Evolutionary conservation across 2,113 vertebrate genomes (phyloP), one percentile per base, ranked within the genome.

Genomic region (Odocoileus virginianus): DNA sequence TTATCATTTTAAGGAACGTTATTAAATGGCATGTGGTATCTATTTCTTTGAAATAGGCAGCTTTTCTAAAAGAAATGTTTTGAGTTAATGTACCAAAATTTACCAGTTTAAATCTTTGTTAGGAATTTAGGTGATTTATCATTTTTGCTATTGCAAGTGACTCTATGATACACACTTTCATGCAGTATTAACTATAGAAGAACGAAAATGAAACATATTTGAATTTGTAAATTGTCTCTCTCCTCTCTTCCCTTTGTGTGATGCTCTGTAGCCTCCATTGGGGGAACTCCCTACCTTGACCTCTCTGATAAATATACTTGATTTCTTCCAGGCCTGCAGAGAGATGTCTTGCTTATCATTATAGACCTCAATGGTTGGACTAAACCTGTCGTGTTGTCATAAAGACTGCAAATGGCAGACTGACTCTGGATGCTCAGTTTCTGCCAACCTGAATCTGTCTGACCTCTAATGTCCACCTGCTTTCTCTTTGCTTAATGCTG

Each of bases 181-280:
- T 86, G 6, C 27, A n/a, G 8, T 52, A 11, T 57, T 67, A 61
- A 82, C 67, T 93, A 43, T 47, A 47, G 92, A 95, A 96, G 27
- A 98, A 96, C 96, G 97, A 96, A 98, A 98, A 94, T 87, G 93
- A 89, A 89, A 76, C 0, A 4, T 96, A 92, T 90, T 92, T 97
- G 94, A 86, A 87, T 97, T 67, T 58, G 15, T 95, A 88, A 85
- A 21, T 78, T 90, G 10, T 91, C 57, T 85, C 2, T 91, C 47
- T 71, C 55, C 36, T 54, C 47, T 79, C 33, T 91, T 67, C 50
- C 5, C 87, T 86, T 94, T 47, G 14, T 95, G 64, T n/a, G 54
- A 47, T 88, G 15, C 47, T 96, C 54, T 60, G 3, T 4, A 52
- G 55, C 55, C 16, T 78, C 58, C 21, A 12, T 0, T 84, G 54